Conservation (phyloP, 2,797 vertebrate species). For the Liasis olivaceus region DNA sequence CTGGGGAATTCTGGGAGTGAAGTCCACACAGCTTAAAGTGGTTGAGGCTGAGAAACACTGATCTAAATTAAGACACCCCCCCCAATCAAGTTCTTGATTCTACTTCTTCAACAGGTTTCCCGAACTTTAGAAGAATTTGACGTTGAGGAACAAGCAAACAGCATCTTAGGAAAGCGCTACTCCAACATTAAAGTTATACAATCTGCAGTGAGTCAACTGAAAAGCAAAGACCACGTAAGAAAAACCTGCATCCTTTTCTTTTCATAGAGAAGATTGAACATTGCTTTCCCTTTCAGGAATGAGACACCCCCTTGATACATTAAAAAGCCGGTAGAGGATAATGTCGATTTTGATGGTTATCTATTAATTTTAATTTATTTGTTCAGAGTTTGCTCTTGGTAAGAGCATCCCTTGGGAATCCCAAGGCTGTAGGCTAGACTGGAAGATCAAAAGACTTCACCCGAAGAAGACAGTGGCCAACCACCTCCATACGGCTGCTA, state of each 20-base stretch:
- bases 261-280: background rate
- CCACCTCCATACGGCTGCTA: no score
- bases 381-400: background rate
- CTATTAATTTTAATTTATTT: background rate
- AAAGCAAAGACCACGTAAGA: slow-evolving; percentile 82
- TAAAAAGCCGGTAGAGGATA: background rate
- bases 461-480: no score
- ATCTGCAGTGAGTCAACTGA: slow-evolving; percentile 82
- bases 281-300: background rate
- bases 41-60: no score
- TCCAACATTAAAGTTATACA: slow-evolving; percentile 89
- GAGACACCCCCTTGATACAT: background rate
- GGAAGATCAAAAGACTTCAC: no score
- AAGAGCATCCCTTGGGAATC: no score
- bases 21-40: no score
- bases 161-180: slow-evolving; percentile 81
- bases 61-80: background rate
- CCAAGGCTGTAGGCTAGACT: no score
- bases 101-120: slow-evolving; percentile 79
- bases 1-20: no score
- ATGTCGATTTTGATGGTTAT: background rate
- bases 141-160: slow-evolving; percentile 85
- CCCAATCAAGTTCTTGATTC: background rate
- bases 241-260: background rate
- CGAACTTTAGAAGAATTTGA: slow-evolving; percentile 90